Evolutionary conservation across 2,797 vertebrate species (phyloP), one percentile per base, ranked within the genome.

Genomic region (Okamejei kenojei): DNA sequence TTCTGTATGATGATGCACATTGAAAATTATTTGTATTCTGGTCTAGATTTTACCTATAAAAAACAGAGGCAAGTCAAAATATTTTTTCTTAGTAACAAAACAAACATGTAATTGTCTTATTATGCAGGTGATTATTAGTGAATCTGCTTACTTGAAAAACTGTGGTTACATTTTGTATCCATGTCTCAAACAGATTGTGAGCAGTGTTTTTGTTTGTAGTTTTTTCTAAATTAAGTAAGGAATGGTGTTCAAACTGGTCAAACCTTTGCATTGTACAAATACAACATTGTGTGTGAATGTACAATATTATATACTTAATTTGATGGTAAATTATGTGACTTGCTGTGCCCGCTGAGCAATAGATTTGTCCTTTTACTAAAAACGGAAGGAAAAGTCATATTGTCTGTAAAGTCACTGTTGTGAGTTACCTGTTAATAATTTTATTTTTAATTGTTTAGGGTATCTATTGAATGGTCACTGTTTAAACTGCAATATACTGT

Each of bases 141-240:
- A 11, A 76, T n/a, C n/a, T 92, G 68, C 26, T 74, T 54, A 76
- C 38, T 92, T 92, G 38, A n/a, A n/a, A 92, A 38, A 54, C 73
- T 58, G 90, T 92, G 90, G 35, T 92, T 92, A 29, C 26, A 73
- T 92, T 76, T 92, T n/a, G 90, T 92, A 92, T 74, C 38, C 90
- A 17, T 73, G 90, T 76, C 26, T 92, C 90, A 76, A 88, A 88
- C 58, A 86, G 68, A 68, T 92, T 76, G 68, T 92, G 90, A 76
- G 38, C 71, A 76, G 90, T 76, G 58, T 92, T 92, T 92, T 92
- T 74, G 73, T 71, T 92, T 54, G 90, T 92, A 73, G 90, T 38
- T 45, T 92, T 92, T 92, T 92, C 38, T 92, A 92, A 92, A 76
- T 76, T 38, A 76, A 74, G 21, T 74, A 76, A 61, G 54, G 81